Evolutionary conservation across 1,140 invertebrate genomes (phyloP).

Genomic region (Leptonema lineaticorne): DNA sequence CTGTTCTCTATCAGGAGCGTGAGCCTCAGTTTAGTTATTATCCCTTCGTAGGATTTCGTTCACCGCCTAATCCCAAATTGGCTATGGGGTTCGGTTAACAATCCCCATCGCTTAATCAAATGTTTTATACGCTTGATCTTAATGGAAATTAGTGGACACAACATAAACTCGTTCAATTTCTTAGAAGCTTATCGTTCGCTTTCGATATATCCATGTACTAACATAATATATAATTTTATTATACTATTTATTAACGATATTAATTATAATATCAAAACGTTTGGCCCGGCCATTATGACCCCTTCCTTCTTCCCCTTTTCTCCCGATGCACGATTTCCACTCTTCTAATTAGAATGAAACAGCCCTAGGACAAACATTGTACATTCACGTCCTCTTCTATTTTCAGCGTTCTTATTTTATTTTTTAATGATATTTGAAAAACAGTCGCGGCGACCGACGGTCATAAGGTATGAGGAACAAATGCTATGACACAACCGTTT

Average conservation of each 20-base stretch:
- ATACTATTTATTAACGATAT: too few relatives aligned
- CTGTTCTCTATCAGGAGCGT: neutral
- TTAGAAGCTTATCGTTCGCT: too few relatives aligned
- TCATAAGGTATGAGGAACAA: slow-evolving; percentile 9
- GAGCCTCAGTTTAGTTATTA: slow-evolving; percentile 1
- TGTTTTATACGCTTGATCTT: slow-evolving; percentile 10
- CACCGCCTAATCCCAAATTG: slow-evolving; percentile 28
- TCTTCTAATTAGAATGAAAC: slow-evolving; percentile 28
- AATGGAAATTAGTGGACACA: neutral
- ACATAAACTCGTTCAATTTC: neutral
- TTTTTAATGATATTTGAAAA: slow-evolving; percentile 29
- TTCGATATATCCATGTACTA: too few relatives aligned
- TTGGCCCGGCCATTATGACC: neutral
- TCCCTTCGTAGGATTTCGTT: slow-evolving; percentile 2
- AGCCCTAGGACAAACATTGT: slow-evolving; percentile 19
- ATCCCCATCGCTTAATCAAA: slow-evolving; percentile 14
- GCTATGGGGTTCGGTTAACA: slow-evolving; percentile 3
- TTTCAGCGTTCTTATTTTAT: neutral
- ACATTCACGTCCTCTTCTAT: slow-evolving; percentile 16
- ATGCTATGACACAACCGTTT: slow-evolving; percentile 14
- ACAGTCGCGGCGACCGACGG: slow-evolving; percentile 10
- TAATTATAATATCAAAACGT: slow-evolving; percentile 22
- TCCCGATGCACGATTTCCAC: slow-evolving; percentile 10
- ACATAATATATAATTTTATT: neutral
- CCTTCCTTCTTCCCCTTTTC: slow-evolving; percentile 4